Conservation (phyloP, 1,140 invertebrate species). For the Neodiprion pinetum region DNA sequence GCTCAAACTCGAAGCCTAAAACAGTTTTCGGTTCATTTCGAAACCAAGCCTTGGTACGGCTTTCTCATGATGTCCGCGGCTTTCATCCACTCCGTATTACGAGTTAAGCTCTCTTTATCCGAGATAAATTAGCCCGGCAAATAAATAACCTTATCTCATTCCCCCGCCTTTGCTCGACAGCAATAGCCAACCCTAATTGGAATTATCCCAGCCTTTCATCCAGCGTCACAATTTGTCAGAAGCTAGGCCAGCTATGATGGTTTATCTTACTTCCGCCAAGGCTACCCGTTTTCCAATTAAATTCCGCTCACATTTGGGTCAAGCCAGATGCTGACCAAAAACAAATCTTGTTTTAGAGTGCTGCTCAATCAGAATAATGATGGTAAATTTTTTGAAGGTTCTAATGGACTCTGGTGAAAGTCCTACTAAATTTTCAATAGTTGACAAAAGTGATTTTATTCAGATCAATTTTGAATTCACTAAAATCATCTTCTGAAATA, state of each 20-base stretch:
- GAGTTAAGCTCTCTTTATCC: constrained; percentile 43
- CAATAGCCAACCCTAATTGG: constrained; percentile 40
- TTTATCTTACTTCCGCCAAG: neutral
- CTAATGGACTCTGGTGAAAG: too few species aligned
- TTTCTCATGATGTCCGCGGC: neutral
- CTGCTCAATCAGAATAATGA: too few species aligned
- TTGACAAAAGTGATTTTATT: too few species aligned
- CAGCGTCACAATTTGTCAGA: constrained; percentile 27
- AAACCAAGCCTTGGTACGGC: neutral
- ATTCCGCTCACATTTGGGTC: neutral
- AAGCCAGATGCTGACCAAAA: too few species aligned
- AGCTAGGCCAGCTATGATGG: constrained; percentile 10
- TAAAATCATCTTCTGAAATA: too few species aligned
- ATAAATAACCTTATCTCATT: constrained; percentile 47
- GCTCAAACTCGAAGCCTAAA: neutral
- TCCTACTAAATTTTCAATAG: too few species aligned
- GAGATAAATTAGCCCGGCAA: constrained; percentile 50
- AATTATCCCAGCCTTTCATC: constrained; percentile 18
- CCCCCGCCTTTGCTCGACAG: constrained; percentile 26
- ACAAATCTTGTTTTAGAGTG: too few species aligned
- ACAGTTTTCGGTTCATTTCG: neutral
- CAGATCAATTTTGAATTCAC: too few species aligned
- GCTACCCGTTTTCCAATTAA: neutral
- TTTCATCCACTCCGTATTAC: neutral
- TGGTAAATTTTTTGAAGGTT: too few species aligned